phyloP scores from a whole-genome alignment of 2,888 invertebrate genomes.

The Brachyopa scutellaris region DNA sequence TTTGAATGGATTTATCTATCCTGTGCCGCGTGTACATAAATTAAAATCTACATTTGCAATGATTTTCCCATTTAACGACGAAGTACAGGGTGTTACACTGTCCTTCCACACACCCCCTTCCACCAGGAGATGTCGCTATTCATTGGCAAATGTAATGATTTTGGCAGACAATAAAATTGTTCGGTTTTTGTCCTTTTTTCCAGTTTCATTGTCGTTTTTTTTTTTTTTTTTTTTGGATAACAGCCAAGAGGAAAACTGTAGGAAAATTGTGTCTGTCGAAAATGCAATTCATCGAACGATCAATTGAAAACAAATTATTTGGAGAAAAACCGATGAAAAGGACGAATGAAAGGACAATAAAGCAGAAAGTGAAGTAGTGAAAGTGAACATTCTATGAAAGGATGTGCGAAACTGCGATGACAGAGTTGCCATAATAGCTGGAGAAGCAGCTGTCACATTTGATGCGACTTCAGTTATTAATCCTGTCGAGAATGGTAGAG shows the following conservation, averaged over 20 bases:
- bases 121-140: neutral
- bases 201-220: neutral
- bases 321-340: neutral
- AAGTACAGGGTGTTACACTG: too few relatives aligned
- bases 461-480: too few relatives aligned
- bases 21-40: constrained; percentile 67
- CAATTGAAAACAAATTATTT: constrained; percentile 59
- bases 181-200: constrained; percentile 40
- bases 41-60: constrained; percentile 71
- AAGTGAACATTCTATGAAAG: constrained; percentile 52
- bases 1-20: constrained; percentile 66
- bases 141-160: constrained; percentile 69
- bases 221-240: constrained; percentile 49
- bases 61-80: constrained; percentile 65
- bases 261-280: constrained; percentile 59
- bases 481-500: too few relatives aligned
- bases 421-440: constrained; percentile 46
- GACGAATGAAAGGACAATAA: neutral
- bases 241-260: constrained; percentile 44
- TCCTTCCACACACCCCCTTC: neutral
- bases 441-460: neutral
- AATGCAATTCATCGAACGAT: constrained; percentile 55
- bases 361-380: constrained; percentile 42
- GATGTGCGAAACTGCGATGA: neutral
- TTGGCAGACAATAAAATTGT: constrained; percentile 70